Evolutionary conservation across 2,797 vertebrate genomes (phyloP).

Genomic region (Allobates femoralis): DNA sequence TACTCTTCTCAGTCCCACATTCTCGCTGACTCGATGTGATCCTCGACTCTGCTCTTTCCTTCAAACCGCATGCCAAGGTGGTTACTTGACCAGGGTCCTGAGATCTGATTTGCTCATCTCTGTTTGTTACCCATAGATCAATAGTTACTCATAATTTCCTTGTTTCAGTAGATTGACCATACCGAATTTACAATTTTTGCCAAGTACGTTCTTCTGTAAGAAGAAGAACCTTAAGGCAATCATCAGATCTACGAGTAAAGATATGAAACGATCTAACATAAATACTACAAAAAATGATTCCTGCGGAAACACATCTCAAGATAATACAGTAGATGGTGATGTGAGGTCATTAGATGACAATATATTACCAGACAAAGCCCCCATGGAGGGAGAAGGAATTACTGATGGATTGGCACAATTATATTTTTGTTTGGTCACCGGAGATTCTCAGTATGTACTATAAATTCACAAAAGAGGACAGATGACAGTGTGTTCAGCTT

Average conservation of each 20-base stretch:
- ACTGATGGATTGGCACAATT: not conserved
- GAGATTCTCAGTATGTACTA: conserved; percentile 12
- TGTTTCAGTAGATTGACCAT: not conserved
- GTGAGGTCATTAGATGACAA: conserved; percentile 1
- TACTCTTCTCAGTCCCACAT: too few relatives aligned
- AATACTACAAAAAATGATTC: not conserved
- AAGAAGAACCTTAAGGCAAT: not conserved
- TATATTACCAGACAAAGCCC: conserved; percentile 21
- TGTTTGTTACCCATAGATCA: too few relatives aligned
- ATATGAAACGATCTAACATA: not conserved
- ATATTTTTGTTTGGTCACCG: not conserved
- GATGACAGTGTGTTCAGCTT: conserved; percentile 30
- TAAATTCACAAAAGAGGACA: conserved; percentile 19
- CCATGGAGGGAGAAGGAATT: not conserved
- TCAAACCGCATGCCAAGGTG: too few relatives aligned
- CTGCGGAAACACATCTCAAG: not conserved
- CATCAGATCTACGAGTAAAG: not conserved
- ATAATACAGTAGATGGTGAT: not conserved
- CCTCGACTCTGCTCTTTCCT: too few relatives aligned
- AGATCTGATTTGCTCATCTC: too few relatives aligned
- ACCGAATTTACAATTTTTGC: not conserved
- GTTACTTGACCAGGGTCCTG: too few relatives aligned
- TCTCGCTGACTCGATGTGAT: too few relatives aligned
- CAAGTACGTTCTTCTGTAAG: not conserved
- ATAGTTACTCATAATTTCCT: too few relatives aligned